Percentiles rank a stretch among this genome's conserved stretches.
Conservation (phyloP, 2,113 vertebrate genomes). For the Benitochromis conjunctus region DNA sequence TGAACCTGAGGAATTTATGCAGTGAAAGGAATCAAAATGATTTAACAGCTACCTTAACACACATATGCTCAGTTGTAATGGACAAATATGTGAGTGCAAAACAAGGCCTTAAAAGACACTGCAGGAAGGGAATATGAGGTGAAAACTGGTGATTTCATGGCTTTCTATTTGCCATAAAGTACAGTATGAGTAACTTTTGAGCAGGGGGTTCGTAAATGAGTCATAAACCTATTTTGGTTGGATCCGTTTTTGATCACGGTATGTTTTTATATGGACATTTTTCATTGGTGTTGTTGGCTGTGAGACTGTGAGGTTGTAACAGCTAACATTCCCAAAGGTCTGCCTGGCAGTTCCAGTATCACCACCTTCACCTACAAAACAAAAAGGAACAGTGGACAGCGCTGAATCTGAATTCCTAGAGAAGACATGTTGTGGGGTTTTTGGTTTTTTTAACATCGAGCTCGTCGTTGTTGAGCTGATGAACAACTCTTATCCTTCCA, state of each 20-base stretch:
- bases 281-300: constrained; percentile 14
- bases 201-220: background rate
- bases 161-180: background rate
- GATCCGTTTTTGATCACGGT: background rate
- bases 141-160: background rate
- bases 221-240: constrained; percentile 34
- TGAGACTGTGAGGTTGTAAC: background rate
- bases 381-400: background rate
- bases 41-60: background rate
- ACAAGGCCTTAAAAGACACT: background rate
- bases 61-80: background rate
- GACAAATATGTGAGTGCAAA: background rate
- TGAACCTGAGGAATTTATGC: background rate
- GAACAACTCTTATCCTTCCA: constrained; percentile 55
- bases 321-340: background rate
- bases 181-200: background rate
- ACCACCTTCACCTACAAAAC: background rate
- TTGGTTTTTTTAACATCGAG: constrained; percentile 34
- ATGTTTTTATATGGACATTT: constrained; percentile 23
- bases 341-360: background rate
- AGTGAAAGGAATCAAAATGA: background rate
- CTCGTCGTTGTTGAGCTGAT: constrained; percentile 55
- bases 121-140: background rate
- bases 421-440: constrained; percentile 25
- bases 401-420: constrained; percentile 6